phyloP scores from a whole-genome alignment of 2,797 vertebrate genomes.

The Antrozous pallidus region DNA sequence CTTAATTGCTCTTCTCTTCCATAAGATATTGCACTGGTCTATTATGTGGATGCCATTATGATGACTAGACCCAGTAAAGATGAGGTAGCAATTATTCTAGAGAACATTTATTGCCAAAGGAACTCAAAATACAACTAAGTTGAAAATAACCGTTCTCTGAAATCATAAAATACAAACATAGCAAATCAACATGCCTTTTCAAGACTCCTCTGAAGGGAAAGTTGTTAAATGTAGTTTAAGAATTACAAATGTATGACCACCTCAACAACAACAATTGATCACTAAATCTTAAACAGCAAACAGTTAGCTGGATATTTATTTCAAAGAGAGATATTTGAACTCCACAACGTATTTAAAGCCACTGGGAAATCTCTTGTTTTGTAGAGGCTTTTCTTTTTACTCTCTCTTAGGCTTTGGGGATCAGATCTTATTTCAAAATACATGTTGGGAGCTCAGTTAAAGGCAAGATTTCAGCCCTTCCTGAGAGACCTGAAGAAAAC shows the following conservation, averaged over 20 bases:
- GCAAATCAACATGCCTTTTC: slow-evolving; percentile 1
- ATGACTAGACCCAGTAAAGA: not conserved
- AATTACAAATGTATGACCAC: slow-evolving; percentile 27
- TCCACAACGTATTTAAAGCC: not conserved
- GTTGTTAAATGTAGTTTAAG: not conserved
- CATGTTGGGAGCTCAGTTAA: not conserved
- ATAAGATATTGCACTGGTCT: not conserved
- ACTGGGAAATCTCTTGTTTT: slow-evolving; percentile 12
- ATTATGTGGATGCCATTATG: not conserved
- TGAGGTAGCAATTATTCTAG: not conserved
- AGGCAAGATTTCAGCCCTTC: not conserved
- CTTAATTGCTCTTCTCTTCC: not conserved
- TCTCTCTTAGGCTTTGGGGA: not conserved
- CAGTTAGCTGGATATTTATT: not conserved
- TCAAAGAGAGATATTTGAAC: not conserved
- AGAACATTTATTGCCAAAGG: not conserved
- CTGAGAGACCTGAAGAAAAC: not conserved
- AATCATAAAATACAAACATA: not conserved
- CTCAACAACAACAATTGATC: not conserved
- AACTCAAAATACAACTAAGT: not conserved
- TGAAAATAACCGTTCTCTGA: not conserved
- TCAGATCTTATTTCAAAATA: slow-evolving; percentile 32
- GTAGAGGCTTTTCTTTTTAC: not conserved
- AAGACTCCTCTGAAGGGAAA: not conserved
- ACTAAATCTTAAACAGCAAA: not conserved